Percentiles rank a stretch among this genome's conserved stretches.
phyloP scores from a whole-genome alignment of 2,888 invertebrate species.

The Calephelis perditalis region DNA sequence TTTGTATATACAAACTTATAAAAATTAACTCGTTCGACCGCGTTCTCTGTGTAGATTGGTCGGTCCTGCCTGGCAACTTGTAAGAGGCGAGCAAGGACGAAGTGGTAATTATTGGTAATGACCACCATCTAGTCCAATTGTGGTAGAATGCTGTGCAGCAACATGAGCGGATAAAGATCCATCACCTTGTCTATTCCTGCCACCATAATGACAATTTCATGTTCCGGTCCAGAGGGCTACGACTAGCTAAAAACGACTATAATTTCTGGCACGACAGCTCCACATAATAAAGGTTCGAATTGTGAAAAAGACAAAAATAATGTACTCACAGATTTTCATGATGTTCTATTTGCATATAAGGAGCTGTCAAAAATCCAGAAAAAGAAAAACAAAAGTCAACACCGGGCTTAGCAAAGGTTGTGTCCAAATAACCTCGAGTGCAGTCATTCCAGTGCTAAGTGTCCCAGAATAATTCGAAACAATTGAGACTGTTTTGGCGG shows the following conservation, averaged over 20 bases:
- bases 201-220: no score
- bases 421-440: background rate
- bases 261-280: slow-evolving; percentile 14
- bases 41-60: no score
- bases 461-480: background rate
- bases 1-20: no score
- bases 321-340: slow-evolving; percentile 9
- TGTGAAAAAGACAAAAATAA: slow-evolving; percentile 17
- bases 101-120: no score
- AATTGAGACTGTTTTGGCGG: background rate
- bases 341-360: background rate
- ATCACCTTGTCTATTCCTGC: no score
- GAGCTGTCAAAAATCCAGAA: background rate
- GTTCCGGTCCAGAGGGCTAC: no score
- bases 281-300: slow-evolving; percentile 15
- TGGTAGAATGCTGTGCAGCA: no score
- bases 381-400: background rate
- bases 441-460: background rate
- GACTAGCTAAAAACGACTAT: slow-evolving; percentile 12
- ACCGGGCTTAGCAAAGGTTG: background rate
- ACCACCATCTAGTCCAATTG: no score
- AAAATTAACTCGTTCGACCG: no score
- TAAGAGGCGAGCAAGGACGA: no score
- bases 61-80: no score
- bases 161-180: no score